Conservation (phyloP, 1,140 invertebrate species). For the Nephila pilipes region DNA sequence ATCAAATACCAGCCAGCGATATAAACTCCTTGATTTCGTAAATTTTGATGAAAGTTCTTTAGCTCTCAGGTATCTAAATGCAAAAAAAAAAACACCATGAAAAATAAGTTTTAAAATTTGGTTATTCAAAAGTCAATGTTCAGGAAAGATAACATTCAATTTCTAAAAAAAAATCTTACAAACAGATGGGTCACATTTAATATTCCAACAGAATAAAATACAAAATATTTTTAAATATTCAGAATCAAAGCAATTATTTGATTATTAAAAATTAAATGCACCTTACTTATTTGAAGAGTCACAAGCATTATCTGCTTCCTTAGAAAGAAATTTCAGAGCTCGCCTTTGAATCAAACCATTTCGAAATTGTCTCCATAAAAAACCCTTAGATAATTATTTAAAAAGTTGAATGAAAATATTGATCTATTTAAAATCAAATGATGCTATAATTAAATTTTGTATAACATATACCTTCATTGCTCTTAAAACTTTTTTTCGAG, state of each 20-base stretch:
- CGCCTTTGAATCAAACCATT: constrained; percentile 56
- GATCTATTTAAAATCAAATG: no score
- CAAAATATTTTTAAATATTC: no score
- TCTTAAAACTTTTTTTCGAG: constrained; percentile 37
- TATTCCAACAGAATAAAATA: no score
- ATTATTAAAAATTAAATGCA: neutral
- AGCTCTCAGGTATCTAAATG: constrained; percentile 32
- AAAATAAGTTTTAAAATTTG: no score
- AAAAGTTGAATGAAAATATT: neutral
- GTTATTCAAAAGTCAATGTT: no score
- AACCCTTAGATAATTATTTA: constrained; percentile 10
- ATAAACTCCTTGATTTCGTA: neutral
- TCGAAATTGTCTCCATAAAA: constrained; percentile 56
- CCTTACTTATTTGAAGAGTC: constrained; percentile 31
- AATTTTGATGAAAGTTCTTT: constrained; percentile 31
- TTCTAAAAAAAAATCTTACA: no score
- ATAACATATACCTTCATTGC: constrained; percentile 58
- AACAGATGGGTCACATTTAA: no score
- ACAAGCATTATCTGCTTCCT: constrained; percentile 37
- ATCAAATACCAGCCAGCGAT: constrained; percentile 42
- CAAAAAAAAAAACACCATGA: neutral
- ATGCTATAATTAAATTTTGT: neutral
- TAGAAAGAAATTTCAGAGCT: constrained; percentile 47
- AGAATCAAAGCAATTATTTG: no score
- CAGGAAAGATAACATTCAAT: no score